Percentiles rank a stretch among this genome's conserved stretches.
These are phyloP conservation scores for Parapsyche elsis DNA, from an alignment of 1,140 invertebrate genomes.

Conservation along the genomic window DNA sequence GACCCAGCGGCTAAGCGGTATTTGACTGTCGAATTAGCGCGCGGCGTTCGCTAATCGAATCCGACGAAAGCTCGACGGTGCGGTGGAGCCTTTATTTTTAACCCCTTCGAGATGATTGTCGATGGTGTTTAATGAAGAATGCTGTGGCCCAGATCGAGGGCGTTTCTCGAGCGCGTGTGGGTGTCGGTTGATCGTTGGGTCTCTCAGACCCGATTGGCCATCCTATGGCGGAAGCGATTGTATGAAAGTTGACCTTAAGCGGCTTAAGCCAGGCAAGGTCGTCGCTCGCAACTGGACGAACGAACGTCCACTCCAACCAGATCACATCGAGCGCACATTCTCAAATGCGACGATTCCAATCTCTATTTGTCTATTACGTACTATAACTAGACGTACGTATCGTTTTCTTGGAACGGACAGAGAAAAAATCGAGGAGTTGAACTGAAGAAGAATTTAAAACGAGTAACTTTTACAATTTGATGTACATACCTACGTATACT, in stretches of 20 bases:
- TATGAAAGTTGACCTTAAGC: slow-evolving; percentile 46
- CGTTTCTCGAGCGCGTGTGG: no score
- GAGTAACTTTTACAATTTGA: no score
- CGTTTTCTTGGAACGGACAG: no score
- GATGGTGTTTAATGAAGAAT: slow-evolving; percentile 35
- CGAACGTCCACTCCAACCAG: slow-evolving; percentile 26
- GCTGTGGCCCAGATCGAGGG: slow-evolving; percentile 12
- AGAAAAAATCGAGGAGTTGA: no score
- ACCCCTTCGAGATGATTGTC: not conserved
- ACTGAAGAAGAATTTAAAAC: no score
- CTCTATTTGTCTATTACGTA: no score
- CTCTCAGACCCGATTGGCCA: slow-evolving; percentile 32
- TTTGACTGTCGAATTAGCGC: slow-evolving; percentile 1
- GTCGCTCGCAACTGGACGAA: slow-evolving; percentile 34
- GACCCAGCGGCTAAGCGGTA: not conserved
- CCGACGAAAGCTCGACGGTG: no score
- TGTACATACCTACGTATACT: no score
- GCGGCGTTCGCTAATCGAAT: not conserved
- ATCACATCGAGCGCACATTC: slow-evolving; percentile 29
- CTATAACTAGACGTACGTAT: no score
- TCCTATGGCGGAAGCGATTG: slow-evolving; percentile 43
- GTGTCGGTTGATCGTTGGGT: not conserved
- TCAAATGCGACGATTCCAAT: slow-evolving; percentile 24
- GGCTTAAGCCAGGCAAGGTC: slow-evolving; percentile 27
- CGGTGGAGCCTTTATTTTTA: no score